phyloP scores from a whole-genome alignment of 2,888 invertebrate genomes.

The Idaea straminata region DNA sequence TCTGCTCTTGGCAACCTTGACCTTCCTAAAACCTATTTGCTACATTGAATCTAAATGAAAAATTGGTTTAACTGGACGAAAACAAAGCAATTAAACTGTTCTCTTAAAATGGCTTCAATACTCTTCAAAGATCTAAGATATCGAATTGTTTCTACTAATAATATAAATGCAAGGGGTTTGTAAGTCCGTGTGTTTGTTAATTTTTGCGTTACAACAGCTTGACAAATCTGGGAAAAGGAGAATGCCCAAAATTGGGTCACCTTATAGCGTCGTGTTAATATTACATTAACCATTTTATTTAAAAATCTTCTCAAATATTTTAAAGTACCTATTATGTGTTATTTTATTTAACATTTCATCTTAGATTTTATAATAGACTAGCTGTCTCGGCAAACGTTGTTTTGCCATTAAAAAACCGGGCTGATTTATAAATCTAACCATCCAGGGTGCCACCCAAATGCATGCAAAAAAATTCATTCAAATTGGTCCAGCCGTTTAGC shows the following conservation, averaged over 20 bases:
- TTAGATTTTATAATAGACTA: no score
- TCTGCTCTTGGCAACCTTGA: background rate
- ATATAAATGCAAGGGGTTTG: background rate
- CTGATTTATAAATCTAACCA: no score
- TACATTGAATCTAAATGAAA: background rate
- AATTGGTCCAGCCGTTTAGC: no score
- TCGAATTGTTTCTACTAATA: background rate
- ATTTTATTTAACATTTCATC: no score
- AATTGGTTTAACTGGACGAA: background rate
- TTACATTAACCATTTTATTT: background rate
- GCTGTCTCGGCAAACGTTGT: no score
- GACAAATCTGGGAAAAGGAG: background rate
- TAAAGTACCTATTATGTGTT: no score
- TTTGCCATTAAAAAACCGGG: no score
- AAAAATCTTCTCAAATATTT: no score
- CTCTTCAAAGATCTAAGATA: background rate
- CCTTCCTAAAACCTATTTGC: background rate
- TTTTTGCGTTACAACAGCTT: background rate
- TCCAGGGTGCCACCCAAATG: no score
- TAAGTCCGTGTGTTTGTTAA: background rate
- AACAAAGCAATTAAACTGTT: slow-evolving; percentile 7
- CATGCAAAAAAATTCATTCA: no score
- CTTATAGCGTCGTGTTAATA: background rate
- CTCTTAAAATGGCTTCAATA: background rate
- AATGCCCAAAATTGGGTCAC: background rate